Percentiles rank a stretch among this genome's conserved stretches.
Conservation (phyloP, 2,113 vertebrate genomes). For the Epinephelus fuscoguttatus region DNA sequence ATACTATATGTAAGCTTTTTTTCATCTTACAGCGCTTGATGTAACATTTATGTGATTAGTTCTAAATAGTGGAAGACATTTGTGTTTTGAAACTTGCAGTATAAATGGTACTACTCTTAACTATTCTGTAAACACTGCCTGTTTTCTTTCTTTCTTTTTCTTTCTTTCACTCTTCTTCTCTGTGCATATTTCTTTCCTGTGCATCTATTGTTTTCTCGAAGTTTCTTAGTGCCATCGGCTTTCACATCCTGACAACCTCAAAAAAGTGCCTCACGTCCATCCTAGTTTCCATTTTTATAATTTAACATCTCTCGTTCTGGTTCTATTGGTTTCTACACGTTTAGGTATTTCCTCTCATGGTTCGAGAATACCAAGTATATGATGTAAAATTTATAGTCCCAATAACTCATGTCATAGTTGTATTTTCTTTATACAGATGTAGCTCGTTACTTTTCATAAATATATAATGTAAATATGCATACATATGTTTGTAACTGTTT, state of each 20-base stretch:
- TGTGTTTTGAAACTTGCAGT: slow-evolving; percentile 87
- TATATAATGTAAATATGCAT: slow-evolving; percentile 97
- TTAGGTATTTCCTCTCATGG: slow-evolving; percentile 84
- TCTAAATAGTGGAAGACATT: slow-evolving; percentile 86
- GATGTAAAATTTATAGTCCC: slow-evolving; percentile 92
- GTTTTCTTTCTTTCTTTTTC: slow-evolving; percentile 73
- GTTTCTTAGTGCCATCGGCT: slow-evolving; percentile 85
- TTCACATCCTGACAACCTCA: slow-evolving; percentile 89
- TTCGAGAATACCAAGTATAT: slow-evolving; percentile 88
- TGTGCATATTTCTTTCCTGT: slow-evolving; percentile 69
- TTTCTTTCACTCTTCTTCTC: slow-evolving; percentile 58
- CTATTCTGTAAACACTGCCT: slow-evolving; percentile 88
- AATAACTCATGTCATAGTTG: slow-evolving; percentile 90
- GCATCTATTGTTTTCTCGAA: slow-evolving; percentile 53
- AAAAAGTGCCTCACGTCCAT: slow-evolving; percentile 97
- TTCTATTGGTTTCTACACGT: slow-evolving; percentile 84
- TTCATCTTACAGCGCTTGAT: slow-evolving; percentile 85
- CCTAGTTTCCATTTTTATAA: slow-evolving; percentile 88
- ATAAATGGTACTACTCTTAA: slow-evolving; percentile 87
- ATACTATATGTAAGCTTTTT: slow-evolving; percentile 82
- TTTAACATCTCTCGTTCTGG: slow-evolving; percentile 88
- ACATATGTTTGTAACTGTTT: slow-evolving; percentile 95
- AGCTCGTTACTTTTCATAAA: slow-evolving; percentile 92
- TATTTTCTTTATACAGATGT: slow-evolving; percentile 92
- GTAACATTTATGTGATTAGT: slow-evolving; percentile 86